Evolutionary conservation across 2,113 vertebrate genomes (phyloP), one percentile per base, ranked within the genome.

Genomic region (Mohoua ochrocephala): DNA sequence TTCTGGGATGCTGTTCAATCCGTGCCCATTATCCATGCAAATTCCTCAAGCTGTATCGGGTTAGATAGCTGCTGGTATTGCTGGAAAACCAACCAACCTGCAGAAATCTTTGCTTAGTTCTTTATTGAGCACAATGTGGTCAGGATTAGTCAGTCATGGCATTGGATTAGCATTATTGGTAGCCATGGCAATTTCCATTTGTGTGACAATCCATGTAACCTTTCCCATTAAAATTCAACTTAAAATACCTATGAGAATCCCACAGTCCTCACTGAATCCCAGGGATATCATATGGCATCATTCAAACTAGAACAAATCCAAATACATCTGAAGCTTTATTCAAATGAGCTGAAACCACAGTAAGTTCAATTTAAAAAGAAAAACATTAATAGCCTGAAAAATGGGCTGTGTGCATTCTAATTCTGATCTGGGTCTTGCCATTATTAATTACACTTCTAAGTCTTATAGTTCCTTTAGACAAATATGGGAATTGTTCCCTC

Each of bases 201-300:
- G 63, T 95, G 86, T 93, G 94, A 97, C 95, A 97, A 97, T 96
- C 83, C 94, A 84, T 94, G 83, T 82, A 94, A 96, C 88, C 91
- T 93, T 92, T 94, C 52, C 97, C 97, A 97, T 97, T 97, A 98
- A 98, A 97, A 98, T 97, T 97, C 95, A 97, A 69, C 78, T 95
- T 93, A 95, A 98, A 97, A 97, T 95, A 97, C 84, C 95, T 96
- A 94, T 69, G 82, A 94, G 82, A 97, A 97, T 96, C 86, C 95
- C 74, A 82, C 42, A 97, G 97, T 96, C 76, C 87, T 97, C 89
- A 93, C 94, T 96, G 95, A 97, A 97, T 97, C 65, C 71, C 64
- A 79, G 69, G 69, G 95, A 96, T 91, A 92, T 93, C 83, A 57
- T 57, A 68, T 16, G 15, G 71, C 37, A 88, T 94, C 84, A 87